Evolutionary conservation across 2,113 vertebrate genomes (phyloP), one percentile per base, ranked within the genome.

Genomic region (Megaptera novaeangliae): DNA sequence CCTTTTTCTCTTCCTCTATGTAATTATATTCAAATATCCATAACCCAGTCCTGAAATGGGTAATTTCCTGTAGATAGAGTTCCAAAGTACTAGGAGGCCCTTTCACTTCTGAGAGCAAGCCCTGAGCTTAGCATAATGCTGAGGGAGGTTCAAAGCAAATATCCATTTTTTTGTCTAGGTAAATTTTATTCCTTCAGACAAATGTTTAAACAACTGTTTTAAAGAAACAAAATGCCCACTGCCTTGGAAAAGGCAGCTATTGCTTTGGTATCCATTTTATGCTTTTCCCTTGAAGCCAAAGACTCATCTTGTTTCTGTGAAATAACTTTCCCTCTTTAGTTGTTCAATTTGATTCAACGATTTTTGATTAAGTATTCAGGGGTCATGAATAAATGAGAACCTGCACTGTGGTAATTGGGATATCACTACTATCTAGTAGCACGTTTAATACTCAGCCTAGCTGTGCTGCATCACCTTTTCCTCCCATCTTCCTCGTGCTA

Each of bases 381-480:
- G 98, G 96, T 98, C 98, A 98, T 98, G 98, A 98, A 98, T 99
- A 99, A 98, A 98, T 98, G 98, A 99, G 98, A 98, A 95, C 68
- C 97, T 98, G 98, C 93, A 97, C 98, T 97, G 88, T 94, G 91
- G 97, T 98, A 98, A 98, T 97, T 98, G 97, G 97, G 98, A 98
- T 97, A 98, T 98, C 98, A 98, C 98, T 97, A 98, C 98, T 98
- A 96, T 97, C 97, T 97, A 97, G 98, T 97, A 98, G 98, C 98
- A 98, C 98, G 98, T 98, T 98, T 98, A 98, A 98, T 98, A 98
- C 98, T 98, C 97, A 95, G 98, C 98, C 98, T 98, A 89, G 0
- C 98, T 97, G 98, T 99, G 99, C 98, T 93, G 98, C 98, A 97
- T 98, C 98, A 99, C 99, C 98, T 98, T 99, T 98, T 98, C 97